Evolutionary conservation across 2,113 vertebrate species (phyloP).

Genomic region (Tenrec ecaudatus): DNA sequence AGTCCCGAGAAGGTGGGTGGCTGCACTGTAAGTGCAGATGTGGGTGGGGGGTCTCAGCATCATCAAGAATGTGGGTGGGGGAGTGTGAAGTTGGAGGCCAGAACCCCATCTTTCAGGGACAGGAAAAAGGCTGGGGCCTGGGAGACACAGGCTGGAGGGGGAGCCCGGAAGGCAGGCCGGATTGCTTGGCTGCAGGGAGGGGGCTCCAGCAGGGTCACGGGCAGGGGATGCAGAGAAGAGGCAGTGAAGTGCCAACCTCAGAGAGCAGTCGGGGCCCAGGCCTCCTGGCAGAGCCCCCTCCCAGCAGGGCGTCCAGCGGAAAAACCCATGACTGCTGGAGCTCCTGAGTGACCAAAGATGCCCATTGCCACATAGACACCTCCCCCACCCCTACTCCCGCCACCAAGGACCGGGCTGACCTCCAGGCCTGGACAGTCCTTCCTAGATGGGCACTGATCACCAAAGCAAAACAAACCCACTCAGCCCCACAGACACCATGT

Average conservation of each 20-base stretch:
- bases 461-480: neutral
- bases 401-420: conserved; percentile 9
- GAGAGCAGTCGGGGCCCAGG: no score
- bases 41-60: neutral
- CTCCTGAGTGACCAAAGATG: neutral
- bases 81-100: neutral
- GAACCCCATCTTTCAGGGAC: neutral
- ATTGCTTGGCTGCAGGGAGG: neutral
- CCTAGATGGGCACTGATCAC: conserved; percentile 36
- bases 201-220: neutral
- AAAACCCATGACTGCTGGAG: neutral
- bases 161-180: fast-evolving
- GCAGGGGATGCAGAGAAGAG: no score
- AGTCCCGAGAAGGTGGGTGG: neutral
- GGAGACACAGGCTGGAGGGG: neutral
- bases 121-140: neutral
- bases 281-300: no score
- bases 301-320: no score
- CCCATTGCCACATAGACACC: neutral
- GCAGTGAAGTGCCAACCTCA: no score
- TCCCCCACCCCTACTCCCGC: no score
- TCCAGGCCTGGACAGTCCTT: conserved; percentile 40
- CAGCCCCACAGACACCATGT: neutral
- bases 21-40: neutral
- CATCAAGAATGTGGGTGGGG: neutral